Percentiles rank a stretch among this genome's conserved stretches.
Evolutionary conservation across 2,888 invertebrate species (phyloP).

Genomic region (Subacronicta megacephala): DNA sequence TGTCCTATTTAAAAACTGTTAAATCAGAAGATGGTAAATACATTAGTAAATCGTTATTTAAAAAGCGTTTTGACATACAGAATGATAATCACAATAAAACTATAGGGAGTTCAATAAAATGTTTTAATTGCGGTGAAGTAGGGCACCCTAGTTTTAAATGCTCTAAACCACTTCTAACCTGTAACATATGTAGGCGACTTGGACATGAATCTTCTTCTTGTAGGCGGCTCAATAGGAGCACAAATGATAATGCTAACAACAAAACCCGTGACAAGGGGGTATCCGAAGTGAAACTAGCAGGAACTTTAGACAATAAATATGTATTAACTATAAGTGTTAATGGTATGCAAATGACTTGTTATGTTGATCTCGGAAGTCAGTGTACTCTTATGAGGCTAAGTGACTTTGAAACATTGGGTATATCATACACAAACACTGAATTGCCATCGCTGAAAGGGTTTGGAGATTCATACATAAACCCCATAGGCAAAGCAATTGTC

Average conservation of each 20-base stretch:
- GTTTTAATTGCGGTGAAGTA: too few relatives aligned
- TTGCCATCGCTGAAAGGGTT: conserved; percentile 2
- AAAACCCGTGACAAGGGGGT: neutral
- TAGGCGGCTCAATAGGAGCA: too few relatives aligned
- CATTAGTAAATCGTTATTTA: too few relatives aligned
- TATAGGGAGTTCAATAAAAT: too few relatives aligned
- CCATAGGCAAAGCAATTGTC: conserved; percentile 10
- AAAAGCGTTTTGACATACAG: too few relatives aligned
- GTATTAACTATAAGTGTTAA: neutral
- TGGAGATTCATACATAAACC: conserved; percentile 1
- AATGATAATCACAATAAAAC: too few relatives aligned
- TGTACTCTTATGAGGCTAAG: neutral
- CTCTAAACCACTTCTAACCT: too few relatives aligned
- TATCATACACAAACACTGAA: neutral
- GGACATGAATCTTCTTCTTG: too few relatives aligned
- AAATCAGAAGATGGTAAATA: too few relatives aligned
- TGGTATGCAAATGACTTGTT: neutral
- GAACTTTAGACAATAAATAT: neutral
- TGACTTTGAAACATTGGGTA: neutral
- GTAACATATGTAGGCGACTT: neutral
- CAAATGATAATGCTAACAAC: too few relatives aligned
- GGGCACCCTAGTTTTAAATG: conserved; percentile 1
- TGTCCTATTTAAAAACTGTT: too few relatives aligned
- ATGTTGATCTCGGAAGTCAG: conserved; percentile 3
- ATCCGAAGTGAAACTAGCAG: neutral